Conservation (phyloP, 2,888 invertebrate genomes). For the Lasioglossum marginatum region DNA sequence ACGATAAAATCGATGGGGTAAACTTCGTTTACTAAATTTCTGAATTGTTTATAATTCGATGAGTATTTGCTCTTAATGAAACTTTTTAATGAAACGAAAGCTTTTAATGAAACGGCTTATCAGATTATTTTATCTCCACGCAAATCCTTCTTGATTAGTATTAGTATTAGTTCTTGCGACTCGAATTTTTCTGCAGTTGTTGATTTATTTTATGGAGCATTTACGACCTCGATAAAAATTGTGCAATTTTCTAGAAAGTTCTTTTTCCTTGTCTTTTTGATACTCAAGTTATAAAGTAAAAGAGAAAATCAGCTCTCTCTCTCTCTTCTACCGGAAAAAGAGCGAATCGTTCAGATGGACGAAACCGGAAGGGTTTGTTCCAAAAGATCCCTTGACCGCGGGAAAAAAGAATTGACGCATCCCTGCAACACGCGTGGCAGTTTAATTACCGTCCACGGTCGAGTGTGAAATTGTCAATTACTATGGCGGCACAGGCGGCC, state of each 20-base stretch:
- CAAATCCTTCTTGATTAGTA: not conserved
- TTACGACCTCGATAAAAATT: not conserved
- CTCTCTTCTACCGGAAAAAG: not conserved
- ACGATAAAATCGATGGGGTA: not conserved
- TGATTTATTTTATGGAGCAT: not conserved
- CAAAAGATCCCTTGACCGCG: constrained; percentile 25
- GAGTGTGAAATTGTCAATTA: constrained; percentile 78
- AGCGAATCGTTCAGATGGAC: constrained; percentile 45
- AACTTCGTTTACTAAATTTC: not conserved
- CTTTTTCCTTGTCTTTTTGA: not conserved
- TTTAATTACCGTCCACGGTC: constrained; percentile 76
- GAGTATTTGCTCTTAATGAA: not conserved
- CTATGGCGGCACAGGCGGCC: constrained; percentile 27
- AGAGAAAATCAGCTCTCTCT: too few species aligned
- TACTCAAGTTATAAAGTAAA: not conserved
- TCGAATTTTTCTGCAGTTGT: not conserved
- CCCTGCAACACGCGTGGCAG: constrained; percentile 65
- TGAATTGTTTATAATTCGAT: not conserved
- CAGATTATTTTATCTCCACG: not conserved
- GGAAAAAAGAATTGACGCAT: constrained; percentile 36
- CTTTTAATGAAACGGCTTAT: not conserved
- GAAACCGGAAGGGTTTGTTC: constrained; percentile 20
- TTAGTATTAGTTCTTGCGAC: not conserved
- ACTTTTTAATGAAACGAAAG: not conserved
- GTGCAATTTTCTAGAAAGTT: not conserved